A percentile compares a stretch with the other conserved stretches of the same genome.
phyloP scores from a whole-genome alignment of 35 echinoderm and acorn worm species.

The Heliocidaris erythrogramma region DNA sequence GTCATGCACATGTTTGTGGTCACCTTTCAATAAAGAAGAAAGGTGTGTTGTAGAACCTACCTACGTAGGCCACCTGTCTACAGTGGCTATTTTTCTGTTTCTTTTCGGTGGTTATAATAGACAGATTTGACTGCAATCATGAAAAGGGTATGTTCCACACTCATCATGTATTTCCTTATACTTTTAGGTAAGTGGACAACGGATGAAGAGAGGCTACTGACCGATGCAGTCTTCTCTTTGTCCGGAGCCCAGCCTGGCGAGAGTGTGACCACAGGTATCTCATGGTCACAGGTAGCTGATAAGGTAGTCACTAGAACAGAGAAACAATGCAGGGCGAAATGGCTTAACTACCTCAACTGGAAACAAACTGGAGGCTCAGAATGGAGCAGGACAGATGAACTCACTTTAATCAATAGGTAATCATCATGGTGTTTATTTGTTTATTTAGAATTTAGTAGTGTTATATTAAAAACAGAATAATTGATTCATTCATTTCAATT shows the following conservation, averaged over 20 bases:
- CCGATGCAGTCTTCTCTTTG: conserved; percentile 79
- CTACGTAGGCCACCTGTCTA: too few species aligned
- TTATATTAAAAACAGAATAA: too few species aligned
- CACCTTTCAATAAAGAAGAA: too few species aligned
- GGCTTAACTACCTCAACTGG: conserved; percentile 99
- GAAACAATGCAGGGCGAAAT: conserved; percentile 97
- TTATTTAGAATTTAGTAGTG: neutral
- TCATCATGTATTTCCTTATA: neutral
- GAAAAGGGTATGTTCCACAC: neutral
- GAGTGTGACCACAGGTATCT: conserved; percentile 93
- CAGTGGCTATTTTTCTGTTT: neutral
- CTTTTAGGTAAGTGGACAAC: conserved; percentile 81
- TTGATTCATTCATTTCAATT: too few species aligned
- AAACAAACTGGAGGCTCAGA: conserved; percentile 91
- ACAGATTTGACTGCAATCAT: neutral
- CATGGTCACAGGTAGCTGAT: conserved; percentile 90
- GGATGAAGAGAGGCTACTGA: conserved; percentile 78
- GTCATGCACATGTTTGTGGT: too few species aligned
- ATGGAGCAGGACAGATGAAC: conserved; percentile 87
- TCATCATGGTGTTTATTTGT: neutral
- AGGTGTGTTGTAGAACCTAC: too few species aligned
- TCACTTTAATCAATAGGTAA: conserved; percentile 82
- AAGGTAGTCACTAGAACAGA: conserved; percentile 92
- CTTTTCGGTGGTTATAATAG: neutral
- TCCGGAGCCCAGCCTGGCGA: conserved; percentile 77